Conservation (phyloP, 2,888 invertebrate genomes). For the Cryptus viduatorius region DNA sequence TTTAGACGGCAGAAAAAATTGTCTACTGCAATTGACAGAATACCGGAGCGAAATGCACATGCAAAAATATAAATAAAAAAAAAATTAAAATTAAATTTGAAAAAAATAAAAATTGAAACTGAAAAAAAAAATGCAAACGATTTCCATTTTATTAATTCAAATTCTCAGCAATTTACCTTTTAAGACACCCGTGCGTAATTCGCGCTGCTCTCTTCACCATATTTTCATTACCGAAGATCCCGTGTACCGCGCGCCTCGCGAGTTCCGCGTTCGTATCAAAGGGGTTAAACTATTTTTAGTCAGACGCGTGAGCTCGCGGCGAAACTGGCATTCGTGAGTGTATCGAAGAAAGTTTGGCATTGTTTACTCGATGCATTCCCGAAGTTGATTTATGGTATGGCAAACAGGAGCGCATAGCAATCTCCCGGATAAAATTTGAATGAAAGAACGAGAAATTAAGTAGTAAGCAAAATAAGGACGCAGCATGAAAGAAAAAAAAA, state of each 20-base stretch:
- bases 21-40: no score
- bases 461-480: not conserved
- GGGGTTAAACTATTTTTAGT: slow-evolving; percentile 39
- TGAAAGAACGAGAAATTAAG: not conserved
- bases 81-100: no score
- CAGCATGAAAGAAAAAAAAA: not conserved
- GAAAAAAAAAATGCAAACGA: no score
- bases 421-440: not conserved
- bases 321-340: slow-evolving; percentile 12
- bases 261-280: slow-evolving; percentile 21
- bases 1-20: not conserved
- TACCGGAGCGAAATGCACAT: no score
- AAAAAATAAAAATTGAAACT: no score
- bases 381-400: slow-evolving; percentile 30
- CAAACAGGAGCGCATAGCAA: not conserved
- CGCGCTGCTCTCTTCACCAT: no score
- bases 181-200: no score
- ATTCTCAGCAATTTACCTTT: no score
- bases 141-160: no score
- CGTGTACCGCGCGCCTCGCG: not conserved
- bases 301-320: slow-evolving; percentile 35
- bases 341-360: slow-evolving; percentile 17
- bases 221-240: no score
- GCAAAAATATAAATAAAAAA: no score
- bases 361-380: slow-evolving; percentile 63